Evolutionary conservation across 2,888 invertebrate genomes (phyloP).

Genomic region (Pristionchus mayeri): DNA sequence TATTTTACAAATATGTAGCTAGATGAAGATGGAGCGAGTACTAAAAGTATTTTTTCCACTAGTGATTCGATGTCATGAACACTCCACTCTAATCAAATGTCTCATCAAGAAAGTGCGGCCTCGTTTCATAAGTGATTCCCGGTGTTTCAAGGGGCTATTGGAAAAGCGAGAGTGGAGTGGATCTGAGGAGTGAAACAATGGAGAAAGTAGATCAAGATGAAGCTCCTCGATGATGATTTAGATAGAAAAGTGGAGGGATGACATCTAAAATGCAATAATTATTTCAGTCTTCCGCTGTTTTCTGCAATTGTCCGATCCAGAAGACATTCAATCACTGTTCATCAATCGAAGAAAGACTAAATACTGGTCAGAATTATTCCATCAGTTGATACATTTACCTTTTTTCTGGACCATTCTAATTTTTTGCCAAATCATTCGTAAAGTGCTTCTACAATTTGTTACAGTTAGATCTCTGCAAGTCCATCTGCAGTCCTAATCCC

Average conservation of each 20-base stretch:
- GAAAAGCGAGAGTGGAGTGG: constrained; percentile 36
- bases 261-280: too few species aligned
- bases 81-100: too few species aligned
- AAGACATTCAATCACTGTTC: constrained; percentile 31
- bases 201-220: constrained; percentile 36
- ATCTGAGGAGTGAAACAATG: neutral
- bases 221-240: neutral
- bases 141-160: neutral
- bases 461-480: too few species aligned
- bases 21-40: too few species aligned
- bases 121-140: constrained; percentile 28
- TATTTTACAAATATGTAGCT: too few species aligned
- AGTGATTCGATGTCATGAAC: too few species aligned
- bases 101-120: neutral
- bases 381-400: too few species aligned
- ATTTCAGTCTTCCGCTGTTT: constrained; percentile 43
- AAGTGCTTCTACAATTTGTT: too few species aligned
- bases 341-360: constrained; percentile 36
- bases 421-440: too few species aligned
- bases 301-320: constrained; percentile 49
- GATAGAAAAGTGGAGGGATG: neutral
- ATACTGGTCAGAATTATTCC: constrained; percentile 25
- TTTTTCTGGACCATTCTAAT: too few species aligned
- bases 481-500: too few species aligned
- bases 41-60: too few species aligned